Percentiles rank a stretch among this genome's conserved stretches.
phyloP scores from a whole-genome alignment of 2,797 vertebrate species.

The Salmo trutta region DNA sequence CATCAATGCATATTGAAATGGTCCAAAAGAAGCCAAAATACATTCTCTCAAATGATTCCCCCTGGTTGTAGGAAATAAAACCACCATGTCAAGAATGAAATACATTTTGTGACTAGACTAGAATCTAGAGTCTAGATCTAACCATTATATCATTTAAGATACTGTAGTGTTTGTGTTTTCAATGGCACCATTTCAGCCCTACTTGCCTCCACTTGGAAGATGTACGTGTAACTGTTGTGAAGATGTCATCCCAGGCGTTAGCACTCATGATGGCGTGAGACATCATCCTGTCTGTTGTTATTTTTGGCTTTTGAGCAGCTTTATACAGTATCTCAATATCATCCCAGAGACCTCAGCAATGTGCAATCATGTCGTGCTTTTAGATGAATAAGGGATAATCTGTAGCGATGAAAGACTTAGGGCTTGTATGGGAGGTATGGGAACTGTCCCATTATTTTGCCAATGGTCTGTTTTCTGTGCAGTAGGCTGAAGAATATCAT shows the following conservation, averaged over 20 bases:
- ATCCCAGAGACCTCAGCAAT: slow-evolving; percentile 1
- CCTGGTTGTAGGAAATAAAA: slow-evolving; percentile 13
- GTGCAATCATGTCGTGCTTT: neutral
- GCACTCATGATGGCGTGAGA: slow-evolving; percentile 7
- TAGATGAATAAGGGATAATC: slow-evolving; percentile 3
- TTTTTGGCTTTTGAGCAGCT: slow-evolving; percentile 32
- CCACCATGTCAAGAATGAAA: neutral
- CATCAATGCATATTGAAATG: neutral
- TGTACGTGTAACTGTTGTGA: slow-evolving; percentile 9
- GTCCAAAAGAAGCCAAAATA: slow-evolving; percentile 14
- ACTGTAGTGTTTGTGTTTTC: neutral
- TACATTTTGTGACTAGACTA: slow-evolving; percentile 5
- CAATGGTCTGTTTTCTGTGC: neutral
- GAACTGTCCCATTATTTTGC: neutral
- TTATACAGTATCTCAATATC: slow-evolving; percentile 21
- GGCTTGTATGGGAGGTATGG: slow-evolving; percentile 20
- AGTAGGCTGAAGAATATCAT: neutral
- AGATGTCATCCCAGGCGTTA: slow-evolving; percentile 27
- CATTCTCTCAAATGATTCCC: slow-evolving; percentile 2
- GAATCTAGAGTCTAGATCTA: slow-evolving; percentile 11
- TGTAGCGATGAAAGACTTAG: slow-evolving; percentile 2
- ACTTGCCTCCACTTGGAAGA: slow-evolving; percentile 17
- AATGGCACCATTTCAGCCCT: slow-evolving; percentile 4
- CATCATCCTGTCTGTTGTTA: slow-evolving; percentile 15
- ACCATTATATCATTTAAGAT: slow-evolving; percentile 23